Base-by-base conservation (phyloP, 2,888 invertebrate genomes). In the Ischnura elegans region DNA sequence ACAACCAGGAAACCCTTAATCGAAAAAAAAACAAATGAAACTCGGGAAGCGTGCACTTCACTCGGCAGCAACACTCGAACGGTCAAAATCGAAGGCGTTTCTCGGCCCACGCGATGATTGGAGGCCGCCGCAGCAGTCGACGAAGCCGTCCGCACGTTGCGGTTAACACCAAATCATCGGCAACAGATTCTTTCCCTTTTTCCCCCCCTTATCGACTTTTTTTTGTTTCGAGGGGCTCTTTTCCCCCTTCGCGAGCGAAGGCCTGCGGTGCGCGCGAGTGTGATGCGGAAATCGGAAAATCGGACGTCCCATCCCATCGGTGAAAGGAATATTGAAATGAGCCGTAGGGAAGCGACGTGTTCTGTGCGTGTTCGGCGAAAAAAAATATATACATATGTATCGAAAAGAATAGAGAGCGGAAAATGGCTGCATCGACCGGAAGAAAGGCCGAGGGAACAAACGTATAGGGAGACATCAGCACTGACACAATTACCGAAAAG, bases 211-310 rank as follows among this genome's bases (percentile, higher is more conserved):
- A 5, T 51, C 0, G 4, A 19, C 19, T 51, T 6, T 51, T 51
- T 51, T 51, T 51, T 51, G 47, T 5, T 13, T n/a, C n/a, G n/a
- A n/a, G n/a, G n/a, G n/a, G 5, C 47, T 13, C 51, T 1, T 19
- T 10, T 51, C 51, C 51, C 4, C 51, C 51, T 19, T 51, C 51
- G 51, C 51, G 51, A 19, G 51, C 51, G 6, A 8, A 3, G 0
- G n/a, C 61, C 61, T n/a, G n/a, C 61, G n/a, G 51, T n/a, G n/a
- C 21, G 16, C 0, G 61, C 8, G 61, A 8, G 76, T 13, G 1
- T 5, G 76, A n/a, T 36, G 76, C 36, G 76, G 76, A 76, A 76
- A 76, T 76, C 76, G 76, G 76, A 76, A 76, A 76, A 76, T 76
- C 76, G 76, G 76, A 36, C 76, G 36, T 16, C 76, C 76, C n/a